These are phyloP conservation scores for Drosophila borealis DNA, from an alignment of 2,888 invertebrate genomes.

Conservation along the genomic window DNA sequence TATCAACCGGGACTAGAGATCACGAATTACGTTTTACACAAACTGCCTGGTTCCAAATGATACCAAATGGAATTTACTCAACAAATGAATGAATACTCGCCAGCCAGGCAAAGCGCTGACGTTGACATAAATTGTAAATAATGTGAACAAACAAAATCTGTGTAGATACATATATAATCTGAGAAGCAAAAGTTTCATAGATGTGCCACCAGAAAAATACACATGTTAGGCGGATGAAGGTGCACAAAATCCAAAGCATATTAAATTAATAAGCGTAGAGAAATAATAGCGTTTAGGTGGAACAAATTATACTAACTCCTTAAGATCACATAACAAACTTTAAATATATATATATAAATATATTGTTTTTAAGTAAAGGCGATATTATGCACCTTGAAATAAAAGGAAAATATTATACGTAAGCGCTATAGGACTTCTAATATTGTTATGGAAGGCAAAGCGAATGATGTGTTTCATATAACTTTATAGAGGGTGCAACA, in stretches of 20 bases:
- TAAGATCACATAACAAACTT: too few species aligned
- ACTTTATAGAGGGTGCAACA: too few species aligned
- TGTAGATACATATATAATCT: slow-evolving; percentile 37
- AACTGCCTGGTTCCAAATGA: slow-evolving; percentile 12
- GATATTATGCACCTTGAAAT: too few species aligned
- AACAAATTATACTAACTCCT: too few species aligned
- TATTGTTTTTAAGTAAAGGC: too few species aligned
- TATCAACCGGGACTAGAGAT: not conserved
- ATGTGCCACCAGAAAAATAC: not conserved
- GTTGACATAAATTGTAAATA: slow-evolving; percentile 70
- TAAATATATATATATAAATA: too few species aligned
- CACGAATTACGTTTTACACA: slow-evolving; percentile 4
- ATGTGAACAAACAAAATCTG: slow-evolving; percentile 64
- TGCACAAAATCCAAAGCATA: not conserved
- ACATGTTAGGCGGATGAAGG: not conserved
- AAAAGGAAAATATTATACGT: too few species aligned
- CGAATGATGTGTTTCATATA: too few species aligned
- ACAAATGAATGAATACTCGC: slow-evolving; percentile 36
- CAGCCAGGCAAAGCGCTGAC: too few species aligned
- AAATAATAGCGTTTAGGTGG: too few species aligned
- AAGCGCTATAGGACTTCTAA: too few species aligned
- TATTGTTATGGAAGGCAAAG: too few species aligned
- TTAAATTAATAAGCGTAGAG: not conserved
- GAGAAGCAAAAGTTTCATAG: slow-evolving; percentile 20
- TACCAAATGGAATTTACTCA: slow-evolving; percentile 41